phyloP scores from a whole-genome alignment of 2,888 invertebrate species.

The Chymomyza procnemis region DNA sequence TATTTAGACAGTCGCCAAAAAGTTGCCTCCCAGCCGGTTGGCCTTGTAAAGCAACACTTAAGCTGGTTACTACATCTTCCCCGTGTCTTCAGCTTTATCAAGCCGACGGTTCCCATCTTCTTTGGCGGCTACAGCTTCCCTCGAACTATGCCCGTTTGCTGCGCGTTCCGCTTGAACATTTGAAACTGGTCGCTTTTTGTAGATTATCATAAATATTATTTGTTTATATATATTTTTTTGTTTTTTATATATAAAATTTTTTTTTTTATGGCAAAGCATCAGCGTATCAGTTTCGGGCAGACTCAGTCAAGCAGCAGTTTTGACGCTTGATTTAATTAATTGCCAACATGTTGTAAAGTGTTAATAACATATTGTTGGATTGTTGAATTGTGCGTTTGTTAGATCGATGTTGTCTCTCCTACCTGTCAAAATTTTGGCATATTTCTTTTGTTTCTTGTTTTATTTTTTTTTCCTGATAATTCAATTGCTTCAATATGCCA shows the following conservation, averaged over 20 bases:
- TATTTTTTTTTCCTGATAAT: conserved; percentile 24
- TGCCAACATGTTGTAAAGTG: conserved; percentile 58
- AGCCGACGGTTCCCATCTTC: background rate
- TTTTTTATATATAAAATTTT: background rate
- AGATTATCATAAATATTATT: background rate
- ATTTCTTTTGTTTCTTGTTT: too few relatives aligned
- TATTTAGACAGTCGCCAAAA: conserved; percentile 34
- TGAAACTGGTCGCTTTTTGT: background rate
- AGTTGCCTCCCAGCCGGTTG: conserved; percentile 45
- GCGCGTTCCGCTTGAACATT: background rate
- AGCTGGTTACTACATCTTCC: background rate
- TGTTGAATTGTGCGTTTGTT: conserved; percentile 25
- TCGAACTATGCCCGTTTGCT: background rate
- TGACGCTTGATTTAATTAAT: conserved; percentile 57
- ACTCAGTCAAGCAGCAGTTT: background rate
- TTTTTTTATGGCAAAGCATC: background rate
- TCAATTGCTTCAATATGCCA: conserved; percentile 35
- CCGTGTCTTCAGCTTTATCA: background rate
- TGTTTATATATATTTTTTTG: background rate
- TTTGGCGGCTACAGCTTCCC: background rate
- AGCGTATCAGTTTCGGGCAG: background rate
- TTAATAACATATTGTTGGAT: conserved; percentile 42
- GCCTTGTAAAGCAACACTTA: conserved; percentile 50
- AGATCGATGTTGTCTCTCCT: conserved; percentile 26
- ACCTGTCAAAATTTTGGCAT: conserved; percentile 6